These are phyloP conservation scores for Anticlea derivata DNA, from an alignment of 2,888 invertebrate genomes.

Conservation along the genomic window DNA sequence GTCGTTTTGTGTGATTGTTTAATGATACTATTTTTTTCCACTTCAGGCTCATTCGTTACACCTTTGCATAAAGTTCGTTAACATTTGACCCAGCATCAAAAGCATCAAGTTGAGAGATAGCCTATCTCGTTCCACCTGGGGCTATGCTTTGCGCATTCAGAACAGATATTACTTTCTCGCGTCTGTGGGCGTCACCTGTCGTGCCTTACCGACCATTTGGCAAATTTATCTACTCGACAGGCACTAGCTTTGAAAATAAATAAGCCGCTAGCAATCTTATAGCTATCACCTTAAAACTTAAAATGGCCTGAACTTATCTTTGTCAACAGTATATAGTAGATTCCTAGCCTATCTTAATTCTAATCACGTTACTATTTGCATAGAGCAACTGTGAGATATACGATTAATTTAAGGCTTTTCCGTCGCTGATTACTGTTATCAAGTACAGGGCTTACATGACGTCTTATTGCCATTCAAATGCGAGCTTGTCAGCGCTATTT, in stretches of 20 bases:
- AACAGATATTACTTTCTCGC: slow-evolving; percentile 60
- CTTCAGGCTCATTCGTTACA: slow-evolving; percentile 26
- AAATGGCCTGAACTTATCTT: slow-evolving; percentile 10
- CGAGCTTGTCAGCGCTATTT: too few relatives aligned
- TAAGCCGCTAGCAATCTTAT: slow-evolving; percentile 5
- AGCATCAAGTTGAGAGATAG: slow-evolving; percentile 20
- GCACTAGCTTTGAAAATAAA: slow-evolving; percentile 6
- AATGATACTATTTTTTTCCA: slow-evolving; percentile 24
- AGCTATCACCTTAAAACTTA: slow-evolving; percentile 8
- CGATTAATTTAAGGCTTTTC: not conserved
- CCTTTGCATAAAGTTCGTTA: slow-evolving; percentile 29
- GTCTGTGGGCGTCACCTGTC: slow-evolving; percentile 66
- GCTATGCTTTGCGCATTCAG: slow-evolving; percentile 31
- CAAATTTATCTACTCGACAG: slow-evolving; percentile 24
- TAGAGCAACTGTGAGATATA: slow-evolving; percentile 3
- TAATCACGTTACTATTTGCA: slow-evolving; percentile 30
- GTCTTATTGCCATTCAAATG: too few relatives aligned
- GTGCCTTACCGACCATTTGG: slow-evolving; percentile 52
- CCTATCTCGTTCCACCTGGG: slow-evolving; percentile 23
- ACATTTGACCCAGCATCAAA: slow-evolving; percentile 28
- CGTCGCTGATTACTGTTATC: slow-evolving; percentile 5
- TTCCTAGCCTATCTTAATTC: slow-evolving; percentile 32
- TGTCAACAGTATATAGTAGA: slow-evolving; percentile 6
- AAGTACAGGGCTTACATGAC: not conserved
- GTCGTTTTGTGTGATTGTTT: slow-evolving; percentile 32